Evolutionary conservation across 2,888 invertebrate species (phyloP), one percentile per base, ranked within the genome.

Genomic region (Ptilodon capucinus): DNA sequence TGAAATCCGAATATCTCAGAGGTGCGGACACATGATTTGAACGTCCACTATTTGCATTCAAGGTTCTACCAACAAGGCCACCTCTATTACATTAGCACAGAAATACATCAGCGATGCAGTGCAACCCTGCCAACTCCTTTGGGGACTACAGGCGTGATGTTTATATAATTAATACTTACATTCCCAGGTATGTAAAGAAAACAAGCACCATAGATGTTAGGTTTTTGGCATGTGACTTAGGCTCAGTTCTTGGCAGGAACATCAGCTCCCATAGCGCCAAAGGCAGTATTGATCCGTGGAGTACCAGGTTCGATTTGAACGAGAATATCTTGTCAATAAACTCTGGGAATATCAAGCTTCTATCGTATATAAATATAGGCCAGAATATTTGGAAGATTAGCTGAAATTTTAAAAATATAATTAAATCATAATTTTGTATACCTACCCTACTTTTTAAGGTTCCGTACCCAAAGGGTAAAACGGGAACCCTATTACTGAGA

Each of bases 261-360:
- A 60, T 11, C 0, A 76, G 18, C 34, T 84, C 84, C 81, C 81
- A 81, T 0, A 82, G 2, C 0, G 57, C 73, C 0, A 70, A 53
- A 0, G 73, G 73, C 0, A 77, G 11, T 2, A 80, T 74, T 0
- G 42, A 50, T 0, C 71, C 52, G 40, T 84, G 84, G 57, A 84
- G 76, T 0, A 77, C 53, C 32, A 73, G 60, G 52, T 84, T 84
- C 0, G 74, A 74, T 0, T 63, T 54, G 0, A 56, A 54, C 0
- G 74, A 64, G 21, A 84, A 69, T 4, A 76, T 69, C 46, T 70
- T 70, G 60, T 83, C 82, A 16, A 80, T 72, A n/a, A 67, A 80
- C 0, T 44, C 59, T 0, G 84, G 84, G 52, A 74, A 81, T 0
- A 84, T 51, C 0, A 82, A 47, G 4, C 55, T 63, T 30, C 75